Percentiles rank a stretch among this genome's conserved stretches.
Evolutionary conservation across 2,113 vertebrate species (phyloP).

Genomic region (Ancistrus triradiatus): DNA sequence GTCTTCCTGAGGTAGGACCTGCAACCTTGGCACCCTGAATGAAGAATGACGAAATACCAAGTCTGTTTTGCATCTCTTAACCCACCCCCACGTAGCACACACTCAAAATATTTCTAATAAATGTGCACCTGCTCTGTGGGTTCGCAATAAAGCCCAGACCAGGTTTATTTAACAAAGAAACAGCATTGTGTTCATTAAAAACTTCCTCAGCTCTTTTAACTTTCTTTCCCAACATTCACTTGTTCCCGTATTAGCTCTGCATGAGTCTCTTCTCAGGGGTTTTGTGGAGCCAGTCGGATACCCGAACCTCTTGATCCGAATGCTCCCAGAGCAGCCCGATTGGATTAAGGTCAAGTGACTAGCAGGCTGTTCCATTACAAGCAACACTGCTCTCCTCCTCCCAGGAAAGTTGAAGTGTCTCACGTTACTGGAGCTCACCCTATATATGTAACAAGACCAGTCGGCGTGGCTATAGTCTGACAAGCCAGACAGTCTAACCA

Average conservation of each 20-base stretch:
- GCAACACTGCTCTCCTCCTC: not conserved
- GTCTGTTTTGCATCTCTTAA: not conserved
- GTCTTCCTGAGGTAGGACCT: not conserved
- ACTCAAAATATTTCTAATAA: slow-evolving; percentile 1
- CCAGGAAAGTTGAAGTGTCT: not conserved
- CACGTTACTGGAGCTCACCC: not conserved
- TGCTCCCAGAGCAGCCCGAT: not conserved
- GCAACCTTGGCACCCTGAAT: not conserved
- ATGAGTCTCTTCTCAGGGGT: not conserved
- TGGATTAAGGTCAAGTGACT: not conserved
- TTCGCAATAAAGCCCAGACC: slow-evolving; percentile 6
- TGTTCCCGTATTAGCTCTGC: no score
- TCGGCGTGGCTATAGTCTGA: not conserved
- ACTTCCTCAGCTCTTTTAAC: not conserved
- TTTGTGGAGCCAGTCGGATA: not conserved
- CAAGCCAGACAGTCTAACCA: not conserved
- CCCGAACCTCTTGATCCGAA: not conserved
- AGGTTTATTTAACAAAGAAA: not conserved
- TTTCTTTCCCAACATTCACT: not conserved
- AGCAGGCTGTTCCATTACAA: not conserved
- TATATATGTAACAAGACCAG: not conserved
- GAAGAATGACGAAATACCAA: not conserved
- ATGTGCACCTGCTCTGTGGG: not conserved
- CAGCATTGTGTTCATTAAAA: not conserved
- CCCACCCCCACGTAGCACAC: not conserved